Evolutionary conservation across 1,140 invertebrate species (phyloP), one percentile per base, ranked within the genome.

Genomic region (Ceratitis capitata): DNA sequence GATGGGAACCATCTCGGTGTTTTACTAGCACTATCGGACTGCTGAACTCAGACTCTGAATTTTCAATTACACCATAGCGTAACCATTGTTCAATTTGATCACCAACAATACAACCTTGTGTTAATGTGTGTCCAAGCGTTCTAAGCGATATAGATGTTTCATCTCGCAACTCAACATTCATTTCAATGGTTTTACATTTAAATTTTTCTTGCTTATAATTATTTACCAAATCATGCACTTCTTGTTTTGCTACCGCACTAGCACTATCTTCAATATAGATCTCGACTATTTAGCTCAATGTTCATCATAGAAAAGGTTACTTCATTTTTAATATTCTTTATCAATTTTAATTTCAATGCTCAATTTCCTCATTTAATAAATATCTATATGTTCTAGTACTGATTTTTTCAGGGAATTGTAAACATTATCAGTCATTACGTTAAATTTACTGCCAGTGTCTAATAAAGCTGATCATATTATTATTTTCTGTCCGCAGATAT

Each of bases 21-120:
- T n/a, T n/a, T n/a, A n/a, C n/a, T n/a, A n/a, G n/a, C n/a, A n/a
- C n/a, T n/a, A n/a, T n/a, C n/a, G n/a, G n/a, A n/a, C n/a, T n/a
- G n/a, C n/a, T n/a, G n/a, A n/a, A n/a, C n/a, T n/a, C n/a, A n/a
- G n/a, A n/a, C n/a, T n/a, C n/a, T n/a, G n/a, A n/a, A n/a, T n/a
- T n/a, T 64, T 86, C 51, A 32, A 89, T 87, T 3, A 89, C 85
- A 5, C 86, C 87, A 14, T 88, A 78, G 2, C 87, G 23, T 29
- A 89, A 74, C n/a, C n/a, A n/a, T n/a, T n/a, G n/a, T n/a, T n/a
- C n/a, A n/a, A n/a, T n/a, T n/a, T n/a, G n/a, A n/a, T 86, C 82
- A 49, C 85, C 84, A 45, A 86, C 84, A 53, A 85, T 85, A 35
- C 26, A 23, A 45, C 56, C 82, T 86, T 86, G 51, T 4, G 26